Evolutionary conservation across 2,888 invertebrate genomes (phyloP).

Genomic region (Blomia tropicalis): DNA sequence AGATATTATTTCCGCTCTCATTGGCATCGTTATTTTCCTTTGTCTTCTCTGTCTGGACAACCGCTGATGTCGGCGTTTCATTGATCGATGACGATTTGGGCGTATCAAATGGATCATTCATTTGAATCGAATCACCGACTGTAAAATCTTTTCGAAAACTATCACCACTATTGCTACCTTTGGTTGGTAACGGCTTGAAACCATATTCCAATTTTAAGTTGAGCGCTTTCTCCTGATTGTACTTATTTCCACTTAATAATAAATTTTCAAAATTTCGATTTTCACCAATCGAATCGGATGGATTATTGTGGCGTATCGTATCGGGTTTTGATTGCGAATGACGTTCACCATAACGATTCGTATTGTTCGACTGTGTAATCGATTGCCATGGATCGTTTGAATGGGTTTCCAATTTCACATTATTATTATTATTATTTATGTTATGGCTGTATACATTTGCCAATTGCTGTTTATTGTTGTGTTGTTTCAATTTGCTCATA

Average conservation of each 20-base stretch:
- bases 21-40: neutral
- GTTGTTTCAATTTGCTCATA: neutral
- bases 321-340: no score
- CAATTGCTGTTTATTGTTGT: neutral
- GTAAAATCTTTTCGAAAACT: conserved; percentile 5
- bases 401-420: no score
- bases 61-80: neutral
- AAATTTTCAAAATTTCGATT: neutral
- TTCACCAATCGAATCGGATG: neutral
- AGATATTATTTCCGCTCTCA: conserved; percentile 5
- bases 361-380: neutral
- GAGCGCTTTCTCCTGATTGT: conserved; percentile 16
- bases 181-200: neutral
- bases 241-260: neutral
- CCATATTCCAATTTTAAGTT: conserved; percentile 15
- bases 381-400: no score
- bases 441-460: neutral
- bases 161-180: neutral
- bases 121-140: neutral
- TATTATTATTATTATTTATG: neutral
- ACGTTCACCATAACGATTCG: no score
- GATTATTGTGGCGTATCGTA: no score
- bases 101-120: neutral
- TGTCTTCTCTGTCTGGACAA: neutral
- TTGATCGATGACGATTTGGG: neutral